Evolutionary conservation across 1,140 invertebrate species (phyloP).

Genomic region (Drosophila rufa): DNA sequence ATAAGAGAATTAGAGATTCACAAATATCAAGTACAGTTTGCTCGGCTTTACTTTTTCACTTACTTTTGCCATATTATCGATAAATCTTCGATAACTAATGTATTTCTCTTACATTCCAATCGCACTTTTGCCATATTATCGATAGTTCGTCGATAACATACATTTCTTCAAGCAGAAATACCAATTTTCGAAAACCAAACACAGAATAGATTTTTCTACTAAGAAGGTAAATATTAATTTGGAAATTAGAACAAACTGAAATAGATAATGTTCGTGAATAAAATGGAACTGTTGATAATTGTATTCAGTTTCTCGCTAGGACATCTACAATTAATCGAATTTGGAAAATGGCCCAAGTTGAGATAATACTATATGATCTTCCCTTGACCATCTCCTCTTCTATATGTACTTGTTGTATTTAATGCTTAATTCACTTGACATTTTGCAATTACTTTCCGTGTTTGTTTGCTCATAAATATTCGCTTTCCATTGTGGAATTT

Average conservation of each 20-base stretch:
- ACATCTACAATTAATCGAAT: slow-evolving; percentile 22
- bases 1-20: not conserved
- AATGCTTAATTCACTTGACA: slow-evolving; percentile 22
- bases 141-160: too few relatives aligned
- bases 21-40: not conserved
- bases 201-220: slow-evolving; percentile 7
- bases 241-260: not conserved
- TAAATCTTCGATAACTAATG: not conserved
- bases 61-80: slow-evolving; percentile 5
- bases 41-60: slow-evolving; percentile 1
- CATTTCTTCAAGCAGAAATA: not conserved
- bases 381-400: not conserved
- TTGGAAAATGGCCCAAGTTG: not conserved
- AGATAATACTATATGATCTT: slow-evolving; percentile 13
- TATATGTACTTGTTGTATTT: slow-evolving; percentile 13
- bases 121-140: too few relatives aligned
- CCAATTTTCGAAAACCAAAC: not conserved
- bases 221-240: not conserved
- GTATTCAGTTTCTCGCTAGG: slow-evolving; percentile 1
- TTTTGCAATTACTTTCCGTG: not conserved
- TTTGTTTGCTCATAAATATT: slow-evolving; percentile 8
- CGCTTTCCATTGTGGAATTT: not conserved
- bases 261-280: not conserved
- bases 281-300: not conserved
- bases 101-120: not conserved